Base-by-base conservation (phyloP, 2,888 invertebrate genomes). In the Laspeyria flexula region DNA sequence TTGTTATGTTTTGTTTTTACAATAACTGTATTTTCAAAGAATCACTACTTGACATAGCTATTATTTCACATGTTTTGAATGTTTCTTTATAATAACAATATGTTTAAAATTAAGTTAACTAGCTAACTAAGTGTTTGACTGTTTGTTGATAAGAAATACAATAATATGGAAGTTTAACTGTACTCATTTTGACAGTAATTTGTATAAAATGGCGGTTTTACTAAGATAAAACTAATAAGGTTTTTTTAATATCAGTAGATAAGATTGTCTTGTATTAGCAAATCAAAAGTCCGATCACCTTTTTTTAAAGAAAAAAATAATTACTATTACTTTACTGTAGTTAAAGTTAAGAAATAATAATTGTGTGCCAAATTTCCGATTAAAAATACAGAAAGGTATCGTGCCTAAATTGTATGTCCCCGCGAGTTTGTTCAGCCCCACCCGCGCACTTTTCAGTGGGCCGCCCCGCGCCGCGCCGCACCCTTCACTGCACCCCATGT, bases 341-440 rank as follows among this genome's bases (percentile, higher is more conserved):
- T 3, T 29, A 11, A 29, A 18, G 7, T 34, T 15, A 33, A 9
- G n/a, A 18, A 37, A 37, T 37, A 21, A 33, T 42, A 23, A 13
- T 6, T 23, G 12, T 13, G n/a, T n/a, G n/a, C n/a, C n/a, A n/a
- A n/a, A n/a, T 1, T 42, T 23, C 3, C 6, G 11, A 31, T 33
- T 31, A 6, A 60, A 67, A 63, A 69, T 65, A 74, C 71, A 65
- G 39, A 59, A 76, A 85, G 77, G 73, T 60, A 39, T 46, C 34
- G 13, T 55, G 64, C 55, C 55, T 67, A 62, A 73, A 72, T 82
- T 86, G 89, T 55, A 77, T 77, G 88, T 86, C 90, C 92, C 87
- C 92, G 92, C 92, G 92, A 92, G 92, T 92, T 92, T 91, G 92
- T 90, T 90, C 91, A 89, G 90, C 90, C 90, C 91, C 90, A 86